Conservation (phyloP, 2,797 vertebrate genomes). For the Lutra lutra region DNA sequence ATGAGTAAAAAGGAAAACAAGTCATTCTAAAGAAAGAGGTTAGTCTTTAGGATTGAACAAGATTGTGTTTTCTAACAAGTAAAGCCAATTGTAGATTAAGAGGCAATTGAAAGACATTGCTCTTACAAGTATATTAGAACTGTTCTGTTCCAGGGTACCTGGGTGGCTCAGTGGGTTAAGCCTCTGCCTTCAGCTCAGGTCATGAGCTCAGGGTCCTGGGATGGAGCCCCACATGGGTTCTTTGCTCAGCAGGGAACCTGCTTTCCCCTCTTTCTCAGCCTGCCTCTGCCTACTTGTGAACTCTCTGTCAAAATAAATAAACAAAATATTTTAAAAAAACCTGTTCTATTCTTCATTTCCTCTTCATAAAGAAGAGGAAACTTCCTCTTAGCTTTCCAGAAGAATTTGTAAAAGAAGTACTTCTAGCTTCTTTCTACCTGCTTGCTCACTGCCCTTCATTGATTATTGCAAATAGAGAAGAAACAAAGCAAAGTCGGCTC, state of each 20-base stretch:
- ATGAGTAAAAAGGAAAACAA: not conserved
- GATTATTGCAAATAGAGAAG: not conserved
- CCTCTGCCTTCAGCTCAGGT: too few relatives aligned
- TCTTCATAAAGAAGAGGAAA: not conserved
- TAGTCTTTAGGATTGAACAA: not conserved
- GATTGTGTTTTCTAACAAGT: not conserved
- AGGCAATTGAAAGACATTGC: not conserved
- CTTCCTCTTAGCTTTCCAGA: not conserved
- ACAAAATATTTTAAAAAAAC: too few relatives aligned
- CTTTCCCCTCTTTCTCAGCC: too few relatives aligned
- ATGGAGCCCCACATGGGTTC: too few relatives aligned
- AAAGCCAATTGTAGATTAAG: not conserved
- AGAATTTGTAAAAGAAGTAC: not conserved
- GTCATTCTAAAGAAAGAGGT: not conserved
- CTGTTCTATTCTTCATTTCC: not conserved
- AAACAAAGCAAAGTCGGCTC: too few relatives aligned
- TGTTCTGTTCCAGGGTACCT: too few relatives aligned
- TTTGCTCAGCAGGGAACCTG: too few relatives aligned
- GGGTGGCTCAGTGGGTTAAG: too few relatives aligned
- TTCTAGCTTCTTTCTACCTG: not conserved
- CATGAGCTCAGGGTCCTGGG: too few relatives aligned
- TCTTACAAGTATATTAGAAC: not conserved
- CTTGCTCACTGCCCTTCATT: not conserved
- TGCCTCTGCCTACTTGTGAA: too few relatives aligned
- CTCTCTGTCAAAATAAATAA: too few relatives aligned